These are phyloP conservation scores for Eurytoma adleriae DNA, from an alignment of 2,888 invertebrate genomes.

Conservation along the genomic window DNA sequence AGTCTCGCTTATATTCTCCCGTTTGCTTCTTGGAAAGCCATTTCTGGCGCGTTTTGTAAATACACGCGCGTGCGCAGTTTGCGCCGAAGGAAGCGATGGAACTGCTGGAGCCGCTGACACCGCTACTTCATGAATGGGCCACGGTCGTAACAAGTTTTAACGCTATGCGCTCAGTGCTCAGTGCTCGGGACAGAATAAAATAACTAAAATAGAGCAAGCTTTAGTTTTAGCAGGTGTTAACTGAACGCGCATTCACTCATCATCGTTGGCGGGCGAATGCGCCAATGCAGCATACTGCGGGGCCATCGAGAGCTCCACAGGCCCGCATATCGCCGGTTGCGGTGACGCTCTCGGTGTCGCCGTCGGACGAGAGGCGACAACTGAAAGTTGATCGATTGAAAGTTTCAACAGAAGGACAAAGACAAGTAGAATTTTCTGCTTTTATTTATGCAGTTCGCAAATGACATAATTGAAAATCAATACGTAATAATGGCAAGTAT, in stretches of 20 bases:
- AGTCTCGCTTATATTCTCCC: background rate
- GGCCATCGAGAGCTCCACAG: too few species aligned
- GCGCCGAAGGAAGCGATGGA: too few species aligned
- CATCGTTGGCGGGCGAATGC: too few species aligned
- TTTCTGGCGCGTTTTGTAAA: conserved; percentile 32
- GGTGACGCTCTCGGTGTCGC: too few species aligned
- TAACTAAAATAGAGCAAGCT: too few species aligned
- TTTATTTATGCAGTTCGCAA: background rate
- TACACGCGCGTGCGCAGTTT: background rate
- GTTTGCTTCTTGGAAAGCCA: conserved; percentile 31
- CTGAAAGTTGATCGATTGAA: background rate
- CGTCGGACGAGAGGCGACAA: background rate
- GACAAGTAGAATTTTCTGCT: background rate
- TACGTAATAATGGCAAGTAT: background rate
- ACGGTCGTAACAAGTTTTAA: background rate
- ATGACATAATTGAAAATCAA: background rate
- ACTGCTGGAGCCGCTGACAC: too few species aligned
- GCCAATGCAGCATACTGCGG: too few species aligned
- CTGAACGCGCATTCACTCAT: too few species aligned
- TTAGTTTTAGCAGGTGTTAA: too few species aligned
- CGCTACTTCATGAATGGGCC: background rate
- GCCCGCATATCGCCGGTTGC: too few species aligned
- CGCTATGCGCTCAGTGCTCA: background rate
- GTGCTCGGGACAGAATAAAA: too few species aligned
- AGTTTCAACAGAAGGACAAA: background rate